Evolutionary conservation across 1,140 invertebrate species (phyloP), one percentile per base, ranked within the genome.

Genomic region (Hyphantria cunea): DNA sequence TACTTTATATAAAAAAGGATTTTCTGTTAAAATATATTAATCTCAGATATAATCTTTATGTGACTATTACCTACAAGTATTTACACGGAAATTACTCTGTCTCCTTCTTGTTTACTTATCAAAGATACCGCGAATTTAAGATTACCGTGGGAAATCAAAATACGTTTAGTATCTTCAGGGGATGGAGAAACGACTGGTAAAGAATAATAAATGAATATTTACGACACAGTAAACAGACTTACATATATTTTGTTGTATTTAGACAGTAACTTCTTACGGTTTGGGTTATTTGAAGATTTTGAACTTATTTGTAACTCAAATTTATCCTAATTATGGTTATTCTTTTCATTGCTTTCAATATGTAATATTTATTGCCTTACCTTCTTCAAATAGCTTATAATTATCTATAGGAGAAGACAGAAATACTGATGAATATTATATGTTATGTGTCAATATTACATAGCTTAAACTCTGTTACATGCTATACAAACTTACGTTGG

Each of bases 101-200:
- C 3, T 45, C 14, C 13, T 56, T 56, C 14, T 31, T 56, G 32
- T 56, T 47, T 56, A 47, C 54, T 42, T 41, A 56, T n/a, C n/a
- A 47, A 44, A 44, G 54, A 56, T 39, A 56, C 42, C 31, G 12
- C 54, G 32, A 48, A 12, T 56, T 56, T 56, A 56, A 56, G 54
- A 56, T 56, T 56, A 44, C 54, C 54, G 41, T 56, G 54, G 54
- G 54, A 56, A 56, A 56, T 56, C 54, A 56, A 56, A 58, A 58
- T 58, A 58, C 54, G 54, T 58, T 56, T 58, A 58, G 54, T 48
- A 58, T 58, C 54, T 58, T 48, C 44, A 14, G 54, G 54, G 54
- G 54, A 58, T 58, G 47, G 44, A 58, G 37, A 58, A 58, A 58
- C 32, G 54, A 58, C 44, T 58, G 44, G 54, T 33, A 34, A 17